These are phyloP conservation scores for Sylvia borin DNA, from an alignment of 2,797 vertebrate species.

Conservation along the genomic window DNA sequence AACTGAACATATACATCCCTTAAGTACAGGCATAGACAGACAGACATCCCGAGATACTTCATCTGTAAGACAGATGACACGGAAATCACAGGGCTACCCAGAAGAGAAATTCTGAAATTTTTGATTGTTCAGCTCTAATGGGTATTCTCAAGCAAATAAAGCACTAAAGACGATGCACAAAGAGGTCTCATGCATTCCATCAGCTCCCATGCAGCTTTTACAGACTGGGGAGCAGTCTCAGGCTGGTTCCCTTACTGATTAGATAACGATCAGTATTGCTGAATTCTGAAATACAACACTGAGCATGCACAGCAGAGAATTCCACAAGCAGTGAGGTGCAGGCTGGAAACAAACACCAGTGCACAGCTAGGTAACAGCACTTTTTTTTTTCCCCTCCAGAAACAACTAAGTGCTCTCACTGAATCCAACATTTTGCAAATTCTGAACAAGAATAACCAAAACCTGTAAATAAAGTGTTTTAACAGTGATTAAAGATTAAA, in stretches of 20 bases:
- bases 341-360: not conserved
- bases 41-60: accelerated
- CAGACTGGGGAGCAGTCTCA: not conserved
- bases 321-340: not conserved
- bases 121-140: not conserved
- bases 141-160: not conserved
- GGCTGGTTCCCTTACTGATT: not conserved
- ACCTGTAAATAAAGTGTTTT: not conserved
- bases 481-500: not conserved
- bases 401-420: not conserved
- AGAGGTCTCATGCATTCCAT: not conserved
- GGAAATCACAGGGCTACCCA: not conserved
- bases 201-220: not conserved
- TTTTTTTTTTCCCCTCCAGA: not conserved
- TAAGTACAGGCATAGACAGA: not conserved
- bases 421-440: not conserved
- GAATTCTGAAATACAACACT: not conserved
- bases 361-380: not conserved
- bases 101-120: not conserved
- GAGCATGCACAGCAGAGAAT: not conserved
- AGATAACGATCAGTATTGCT: not conserved
- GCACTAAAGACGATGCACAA: not conserved
- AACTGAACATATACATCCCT: not conserved
- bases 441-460: not conserved
- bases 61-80: not conserved